These are phyloP conservation scores for Trinectes maculatus DNA, from an alignment of 2,113 vertebrate species.

Conservation along the genomic window DNA sequence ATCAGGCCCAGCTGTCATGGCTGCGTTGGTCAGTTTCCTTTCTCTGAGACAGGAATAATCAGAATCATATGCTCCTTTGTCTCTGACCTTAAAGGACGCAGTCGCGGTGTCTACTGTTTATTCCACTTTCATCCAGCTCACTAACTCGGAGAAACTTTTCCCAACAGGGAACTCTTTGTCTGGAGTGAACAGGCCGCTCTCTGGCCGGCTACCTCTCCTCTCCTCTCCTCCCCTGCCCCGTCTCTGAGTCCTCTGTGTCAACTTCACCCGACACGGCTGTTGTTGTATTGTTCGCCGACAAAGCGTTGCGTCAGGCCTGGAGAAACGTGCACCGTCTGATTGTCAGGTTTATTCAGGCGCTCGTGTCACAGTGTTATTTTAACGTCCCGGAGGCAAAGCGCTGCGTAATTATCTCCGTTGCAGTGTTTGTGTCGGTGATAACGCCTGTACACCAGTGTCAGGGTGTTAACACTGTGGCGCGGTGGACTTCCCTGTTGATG, in stretches of 20 bases:
- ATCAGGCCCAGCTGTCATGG: slow-evolving; percentile 54
- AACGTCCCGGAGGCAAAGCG: slow-evolving; percentile 19
- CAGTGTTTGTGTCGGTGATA: slow-evolving; percentile 21
- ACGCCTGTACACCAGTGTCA: not conserved
- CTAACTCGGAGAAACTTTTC: not conserved
- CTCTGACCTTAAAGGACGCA: slow-evolving; percentile 52
- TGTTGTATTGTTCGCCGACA: slow-evolving; percentile 39
- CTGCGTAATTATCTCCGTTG: slow-evolving; percentile 52
- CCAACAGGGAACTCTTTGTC: slow-evolving; percentile 1
- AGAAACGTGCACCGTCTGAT: no score
- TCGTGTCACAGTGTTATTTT: slow-evolving; percentile 44
- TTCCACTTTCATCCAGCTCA: slow-evolving; percentile 40
- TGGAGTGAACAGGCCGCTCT: slow-evolving; percentile 10
- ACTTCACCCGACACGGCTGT: no score
- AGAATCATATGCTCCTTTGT: slow-evolving; percentile 60
- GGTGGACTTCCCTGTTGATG: slow-evolving; percentile 55
- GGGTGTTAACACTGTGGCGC: slow-evolving; percentile 5
- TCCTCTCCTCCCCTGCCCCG: not conserved
- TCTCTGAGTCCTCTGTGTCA: slow-evolving; percentile 18
- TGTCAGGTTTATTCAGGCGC: slow-evolving; percentile 32
- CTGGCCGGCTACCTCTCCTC: not conserved
- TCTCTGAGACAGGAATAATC: slow-evolving; percentile 64
- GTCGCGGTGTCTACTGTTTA: slow-evolving; percentile 33
- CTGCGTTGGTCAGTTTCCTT: slow-evolving; percentile 53
- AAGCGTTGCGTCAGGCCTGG: no score